Evolutionary conservation across 1,140 invertebrate species (phyloP).

Genomic region (Brachionus manjavacas): DNA sequence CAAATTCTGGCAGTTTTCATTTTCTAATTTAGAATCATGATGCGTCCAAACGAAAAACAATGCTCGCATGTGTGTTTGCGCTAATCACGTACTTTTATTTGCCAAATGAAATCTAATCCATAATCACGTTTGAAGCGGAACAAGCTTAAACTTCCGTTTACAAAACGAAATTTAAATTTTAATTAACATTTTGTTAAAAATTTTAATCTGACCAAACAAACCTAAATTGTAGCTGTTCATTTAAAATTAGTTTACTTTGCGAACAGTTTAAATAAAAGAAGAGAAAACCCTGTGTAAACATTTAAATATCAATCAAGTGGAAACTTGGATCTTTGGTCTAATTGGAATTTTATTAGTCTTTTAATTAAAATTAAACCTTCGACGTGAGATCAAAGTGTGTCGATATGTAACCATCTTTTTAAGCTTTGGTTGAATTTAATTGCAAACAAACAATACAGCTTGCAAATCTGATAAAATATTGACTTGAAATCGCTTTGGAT

Average conservation of each 20-base stretch:
- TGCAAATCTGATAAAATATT: not conserved
- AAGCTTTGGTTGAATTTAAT: not conserved
- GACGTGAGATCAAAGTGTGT: not conserved
- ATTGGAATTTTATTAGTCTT: not conserved
- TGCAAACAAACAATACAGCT: not conserved
- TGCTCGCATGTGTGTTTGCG: not conserved
- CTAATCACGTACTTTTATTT: not conserved
- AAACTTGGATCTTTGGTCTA: not conserved
- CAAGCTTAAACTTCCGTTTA: not conserved
- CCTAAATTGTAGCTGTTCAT: not conserved
- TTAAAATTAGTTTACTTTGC: not conserved
- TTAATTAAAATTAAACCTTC: conserved; percentile 1
- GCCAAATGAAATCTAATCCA: not conserved
- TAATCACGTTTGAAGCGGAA: not conserved
- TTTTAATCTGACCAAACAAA: not conserved
- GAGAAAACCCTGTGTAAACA: not conserved
- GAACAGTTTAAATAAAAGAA: not conserved
- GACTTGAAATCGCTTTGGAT: not conserved
- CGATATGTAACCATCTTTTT: not conserved
- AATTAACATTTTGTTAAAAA: not conserved
- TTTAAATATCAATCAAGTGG: not conserved
- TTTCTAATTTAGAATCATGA: not conserved
- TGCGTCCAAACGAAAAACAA: not conserved
- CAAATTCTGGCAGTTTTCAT: not conserved
- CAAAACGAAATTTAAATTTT: not conserved